Base-by-base conservation (phyloP, 2,113 vertebrate species). In the Heloderma charlesbogerti region DNA sequence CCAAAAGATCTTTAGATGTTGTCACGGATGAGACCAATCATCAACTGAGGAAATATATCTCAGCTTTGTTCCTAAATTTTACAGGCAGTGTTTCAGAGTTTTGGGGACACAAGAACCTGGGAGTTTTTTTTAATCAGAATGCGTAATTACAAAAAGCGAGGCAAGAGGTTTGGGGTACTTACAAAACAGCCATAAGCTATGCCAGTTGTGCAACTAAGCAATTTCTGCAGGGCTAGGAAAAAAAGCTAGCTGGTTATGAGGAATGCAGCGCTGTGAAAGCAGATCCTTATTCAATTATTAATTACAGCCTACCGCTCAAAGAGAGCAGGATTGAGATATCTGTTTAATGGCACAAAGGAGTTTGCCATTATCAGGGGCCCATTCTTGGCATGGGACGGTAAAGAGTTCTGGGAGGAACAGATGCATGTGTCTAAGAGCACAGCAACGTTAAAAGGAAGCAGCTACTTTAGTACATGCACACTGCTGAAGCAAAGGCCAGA, bases 261-360 rank as follows among this genome's bases (percentile, higher is more conserved):
- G 92, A 48, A 89, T 87, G 88, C 20, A 84, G 91, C 18, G 10
- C 94, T 93, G 92, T 94, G 95, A 94, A 94, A 96, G 86, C 93
- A 92, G 95, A 96, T 93, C 94, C 91, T 91, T 93, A 87, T 92
- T 96, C 95, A 95, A 96, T 96, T 95, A 96, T 94, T 95, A 94
- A 93, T 94, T 29, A 69, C 89, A 91, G 91, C 4, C 92, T 94
- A 90, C 91, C 91, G 92, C 95, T 95, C 89, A 89, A 48, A 71
- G 89, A 93, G 94, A 92, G 40, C 84, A 91, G 90, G 81, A 89
- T 91, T 94, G 79, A 87, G 89, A 20, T 78, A 25, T 51, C 77
- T 84, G 25, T 86, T 84, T 3, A 92, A 92, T 93, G 92, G 93
- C 93, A 89, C 82, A 22, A 66, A 92, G 92, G 66, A 88, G 45